phyloP scores from a whole-genome alignment of 2,888 invertebrate genomes.

The Coelogynopora nodosa region DNA sequence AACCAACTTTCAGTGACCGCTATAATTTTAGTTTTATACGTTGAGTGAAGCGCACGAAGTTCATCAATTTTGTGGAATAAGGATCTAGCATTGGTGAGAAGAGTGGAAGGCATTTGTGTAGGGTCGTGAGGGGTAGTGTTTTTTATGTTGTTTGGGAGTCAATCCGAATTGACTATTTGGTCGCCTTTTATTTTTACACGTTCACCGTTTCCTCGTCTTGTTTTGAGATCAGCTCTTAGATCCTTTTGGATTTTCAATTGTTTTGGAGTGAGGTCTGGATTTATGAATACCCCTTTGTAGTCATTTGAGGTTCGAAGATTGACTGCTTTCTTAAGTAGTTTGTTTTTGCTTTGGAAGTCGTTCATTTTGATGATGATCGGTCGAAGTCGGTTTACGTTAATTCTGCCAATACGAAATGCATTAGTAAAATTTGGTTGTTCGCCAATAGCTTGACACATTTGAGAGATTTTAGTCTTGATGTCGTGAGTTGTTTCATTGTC shows the following conservation, averaged over 20 bases:
- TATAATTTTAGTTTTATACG: background rate
- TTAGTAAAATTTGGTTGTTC: no score
- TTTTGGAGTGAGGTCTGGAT: background rate
- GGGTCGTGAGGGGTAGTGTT: background rate
- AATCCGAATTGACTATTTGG: background rate
- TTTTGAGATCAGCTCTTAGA: background rate
- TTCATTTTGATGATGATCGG: no score
- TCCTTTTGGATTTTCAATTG: background rate
- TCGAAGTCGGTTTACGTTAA: no score
- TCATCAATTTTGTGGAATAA: background rate
- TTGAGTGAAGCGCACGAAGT: background rate
- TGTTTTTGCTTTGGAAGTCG: no score
- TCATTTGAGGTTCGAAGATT: background rate
- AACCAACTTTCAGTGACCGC: slow-evolving; percentile 1
- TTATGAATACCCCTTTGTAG: background rate
- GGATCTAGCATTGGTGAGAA: slow-evolving; percentile 13
- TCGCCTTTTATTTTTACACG: background rate
- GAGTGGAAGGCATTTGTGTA: background rate
- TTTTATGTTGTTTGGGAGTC: background rate
- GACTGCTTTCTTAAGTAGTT: no score
- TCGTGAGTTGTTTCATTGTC: no score
- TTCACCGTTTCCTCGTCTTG: background rate
- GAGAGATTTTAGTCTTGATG: no score
- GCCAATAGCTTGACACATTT: no score
- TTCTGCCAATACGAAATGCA: no score